A percentile compares a stretch with the other conserved stretches of the same genome.
Conservation (phyloP, 2,797 vertebrate genomes). For the Acanthiza pusilla region DNA sequence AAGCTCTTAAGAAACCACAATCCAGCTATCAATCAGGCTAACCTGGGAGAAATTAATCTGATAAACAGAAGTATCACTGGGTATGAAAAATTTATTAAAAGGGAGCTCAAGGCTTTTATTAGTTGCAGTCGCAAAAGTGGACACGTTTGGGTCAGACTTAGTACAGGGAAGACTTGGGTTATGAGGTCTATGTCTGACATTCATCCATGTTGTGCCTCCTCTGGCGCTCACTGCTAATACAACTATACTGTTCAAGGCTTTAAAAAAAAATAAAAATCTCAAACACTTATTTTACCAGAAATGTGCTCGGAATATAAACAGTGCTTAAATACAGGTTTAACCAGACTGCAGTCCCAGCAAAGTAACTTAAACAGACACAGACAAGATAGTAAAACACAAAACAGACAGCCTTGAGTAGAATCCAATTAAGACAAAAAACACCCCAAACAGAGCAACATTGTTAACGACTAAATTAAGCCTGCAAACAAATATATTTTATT, state of each 20-base stretch:
- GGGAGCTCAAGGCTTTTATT: conserved; percentile 48
- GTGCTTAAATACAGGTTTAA: conserved; percentile 62
- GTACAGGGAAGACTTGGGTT: background rate
- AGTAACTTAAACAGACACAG: conserved; percentile 71
- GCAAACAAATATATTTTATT: conserved; percentile 61
- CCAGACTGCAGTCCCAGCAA: conserved; percentile 70
- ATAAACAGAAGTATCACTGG: conserved; percentile 61
- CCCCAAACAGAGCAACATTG: conserved; percentile 30
- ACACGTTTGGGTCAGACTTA: conserved; percentile 36
- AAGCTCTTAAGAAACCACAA: conserved; percentile 77
- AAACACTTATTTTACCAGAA: conserved; percentile 60
- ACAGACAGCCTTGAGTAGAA: conserved; percentile 61
- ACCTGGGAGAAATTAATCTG: conserved; percentile 78
- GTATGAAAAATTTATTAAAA: conserved; percentile 73
- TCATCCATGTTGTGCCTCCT: conserved; percentile 39
- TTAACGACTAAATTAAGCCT: conserved; percentile 68
- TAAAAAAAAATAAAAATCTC: conserved; percentile 28
- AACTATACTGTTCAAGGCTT: conserved; percentile 54
- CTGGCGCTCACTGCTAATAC: conserved; percentile 54
- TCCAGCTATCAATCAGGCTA: conserved; percentile 78
- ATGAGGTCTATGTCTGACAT: conserved; percentile 59
- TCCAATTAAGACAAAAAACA: conserved; percentile 68
- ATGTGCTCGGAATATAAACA: conserved; percentile 60
- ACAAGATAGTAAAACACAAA: conserved; percentile 65
- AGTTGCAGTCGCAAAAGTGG: conserved; percentile 51